Evolutionary conservation across 2,888 invertebrate species (phyloP), one percentile per base, ranked within the genome.

Genomic region (Tetrapedia diversipes): DNA sequence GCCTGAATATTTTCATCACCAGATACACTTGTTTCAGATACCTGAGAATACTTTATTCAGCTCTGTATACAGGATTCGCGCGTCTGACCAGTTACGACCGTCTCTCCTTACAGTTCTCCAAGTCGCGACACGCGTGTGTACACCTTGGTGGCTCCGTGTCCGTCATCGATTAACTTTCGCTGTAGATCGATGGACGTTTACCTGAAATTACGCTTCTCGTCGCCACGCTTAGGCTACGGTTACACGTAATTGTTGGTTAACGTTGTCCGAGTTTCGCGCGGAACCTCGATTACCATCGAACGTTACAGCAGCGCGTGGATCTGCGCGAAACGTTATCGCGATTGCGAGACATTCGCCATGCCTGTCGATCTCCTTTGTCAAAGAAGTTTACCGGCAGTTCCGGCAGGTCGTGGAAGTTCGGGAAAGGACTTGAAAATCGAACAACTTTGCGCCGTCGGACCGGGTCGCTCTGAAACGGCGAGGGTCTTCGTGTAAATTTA

Each of bases 261-360:
- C 65, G 49, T 49, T 47, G 34, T 29, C 59, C 37, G 54, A 69
- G 59, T 69, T 70, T 72, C 69, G 54, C 79, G 71, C 49, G 57
- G 27, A 57, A 76, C 64, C 68, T 74, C 69, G 79, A 81, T 83
- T 82, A 72, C 83, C 56, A 74, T 69, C 27, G 6, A 2, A 14
- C 14, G 6, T 14, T 7, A 0, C 16, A 6, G 6, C 32, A 8
- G n/a, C 16, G 6, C 37, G 11, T 47, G 41, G 34, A 49, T 56
- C 34, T 10, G 47, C 19, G 6, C 10, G 47, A 29, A 32, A 57
- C 37, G 11, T 47, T 61, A 60, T 66, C 56, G 19, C 19, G 14
- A 73, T 73, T 57, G 32, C 61, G 2, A 22, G n/a, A n/a, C n/a
- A n/a, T n/a, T n/a, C n/a, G n/a, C n/a, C n/a, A n/a, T n/a, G n/a